Conservation (phyloP, 2,888 invertebrate genomes). For the Falcaria lacertinaria region DNA sequence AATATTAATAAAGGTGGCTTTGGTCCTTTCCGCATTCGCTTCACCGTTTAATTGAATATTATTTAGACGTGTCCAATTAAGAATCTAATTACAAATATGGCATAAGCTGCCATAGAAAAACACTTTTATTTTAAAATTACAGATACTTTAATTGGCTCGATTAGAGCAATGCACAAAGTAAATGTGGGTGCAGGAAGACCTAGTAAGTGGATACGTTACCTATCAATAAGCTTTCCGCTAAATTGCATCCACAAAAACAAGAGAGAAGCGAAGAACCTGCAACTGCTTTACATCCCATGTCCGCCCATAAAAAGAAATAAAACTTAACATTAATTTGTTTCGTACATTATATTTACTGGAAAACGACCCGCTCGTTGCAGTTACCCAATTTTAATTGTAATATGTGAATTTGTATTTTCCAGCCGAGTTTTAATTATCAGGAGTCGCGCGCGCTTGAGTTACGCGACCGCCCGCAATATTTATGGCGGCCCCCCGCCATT, state of each 20-base stretch:
- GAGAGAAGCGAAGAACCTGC: background rate
- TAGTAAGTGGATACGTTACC: too few relatives aligned
- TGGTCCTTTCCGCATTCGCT: too few relatives aligned
- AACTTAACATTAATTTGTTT: slow-evolving; percentile 30
- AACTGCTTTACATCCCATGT: background rate
- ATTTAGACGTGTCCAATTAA: too few relatives aligned
- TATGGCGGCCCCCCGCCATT: slow-evolving; percentile 70
- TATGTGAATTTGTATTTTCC: slow-evolving; percentile 76
- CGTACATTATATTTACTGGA: slow-evolving; percentile 45
- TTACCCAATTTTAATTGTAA: slow-evolving; percentile 75
- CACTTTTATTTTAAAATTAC: too few relatives aligned
- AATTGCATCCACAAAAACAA: background rate
- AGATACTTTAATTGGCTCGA: too few relatives aligned
- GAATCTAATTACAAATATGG: too few relatives aligned
- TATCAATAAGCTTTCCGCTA: too few relatives aligned
- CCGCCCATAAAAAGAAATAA: background rate
- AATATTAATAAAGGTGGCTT: too few relatives aligned
- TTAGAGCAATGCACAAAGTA: too few relatives aligned
- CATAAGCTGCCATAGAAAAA: too few relatives aligned
- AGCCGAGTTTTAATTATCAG: slow-evolving; percentile 79
- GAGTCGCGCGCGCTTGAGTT: slow-evolving; percentile 74
- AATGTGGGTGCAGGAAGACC: too few relatives aligned
- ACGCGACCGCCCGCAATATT: slow-evolving; percentile 80
- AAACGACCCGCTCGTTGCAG: slow-evolving; percentile 57
- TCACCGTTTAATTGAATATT: too few relatives aligned